A percentile compares a stretch with the other conserved stretches of the same genome.
Evolutionary conservation across 2,797 vertebrate genomes (phyloP).

Genomic region (Rhinichthys osculus): DNA sequence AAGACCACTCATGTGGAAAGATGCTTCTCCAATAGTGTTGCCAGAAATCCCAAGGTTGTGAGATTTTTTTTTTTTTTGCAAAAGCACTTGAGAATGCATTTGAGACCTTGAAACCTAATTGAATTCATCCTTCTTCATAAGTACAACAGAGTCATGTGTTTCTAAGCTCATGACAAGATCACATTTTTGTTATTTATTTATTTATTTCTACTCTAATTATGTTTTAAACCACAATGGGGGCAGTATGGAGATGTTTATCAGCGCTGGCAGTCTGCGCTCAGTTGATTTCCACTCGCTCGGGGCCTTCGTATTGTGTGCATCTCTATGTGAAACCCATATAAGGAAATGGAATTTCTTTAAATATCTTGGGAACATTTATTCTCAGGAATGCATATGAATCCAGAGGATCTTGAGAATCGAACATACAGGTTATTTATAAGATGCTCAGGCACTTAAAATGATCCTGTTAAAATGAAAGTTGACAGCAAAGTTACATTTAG

Average conservation of each 20-base stretch:
- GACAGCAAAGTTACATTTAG: conserved; percentile 15
- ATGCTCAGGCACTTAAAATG: not conserved
- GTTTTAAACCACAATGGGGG: conserved; percentile 10
- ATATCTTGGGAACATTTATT: conserved; percentile 14
- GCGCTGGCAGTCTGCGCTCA: not conserved
- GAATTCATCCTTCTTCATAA: conserved; percentile 50
- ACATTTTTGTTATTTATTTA: conserved; percentile 11
- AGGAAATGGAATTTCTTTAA: conserved; percentile 1
- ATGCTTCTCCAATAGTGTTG: not conserved
- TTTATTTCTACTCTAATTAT: conserved; percentile 32
- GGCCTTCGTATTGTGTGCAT: not conserved
- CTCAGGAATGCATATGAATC: not conserved
- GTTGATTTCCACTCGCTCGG: conserved; percentile 4
- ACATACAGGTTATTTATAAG: not conserved
- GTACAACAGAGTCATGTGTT: conserved; percentile 22
- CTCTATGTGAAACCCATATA: conserved; percentile 12
- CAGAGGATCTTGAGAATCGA: not conserved
- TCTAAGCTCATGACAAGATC: conserved; percentile 33
- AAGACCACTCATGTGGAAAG: not conserved
- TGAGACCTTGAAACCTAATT: conserved; percentile 35
- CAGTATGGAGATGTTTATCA: conserved; percentile 34
- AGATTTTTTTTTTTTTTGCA: not conserved
- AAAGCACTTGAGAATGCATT: conserved; percentile 8
- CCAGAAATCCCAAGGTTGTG: conserved; percentile 26
- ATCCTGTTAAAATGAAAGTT: not conserved